Percentiles rank a stretch among this genome's conserved stretches.
Conservation (phyloP, 2,888 invertebrate species). For the Acronicta aceris region DNA sequence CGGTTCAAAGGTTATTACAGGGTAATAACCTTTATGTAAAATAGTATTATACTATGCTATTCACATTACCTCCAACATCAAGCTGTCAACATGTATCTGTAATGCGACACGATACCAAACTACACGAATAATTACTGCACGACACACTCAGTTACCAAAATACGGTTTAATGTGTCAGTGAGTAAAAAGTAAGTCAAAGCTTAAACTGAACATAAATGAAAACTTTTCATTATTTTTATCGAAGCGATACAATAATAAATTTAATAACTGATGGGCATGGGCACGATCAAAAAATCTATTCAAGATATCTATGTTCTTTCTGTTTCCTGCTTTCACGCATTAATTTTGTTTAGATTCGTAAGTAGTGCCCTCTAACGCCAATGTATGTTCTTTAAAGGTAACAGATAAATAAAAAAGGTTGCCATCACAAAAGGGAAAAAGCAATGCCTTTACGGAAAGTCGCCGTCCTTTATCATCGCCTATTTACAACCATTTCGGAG, state of each 20-base stretch:
- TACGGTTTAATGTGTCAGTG: too few relatives aligned
- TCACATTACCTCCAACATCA: conserved; percentile 1
- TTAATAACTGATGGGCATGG: too few relatives aligned
- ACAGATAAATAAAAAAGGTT: conserved; percentile 21
- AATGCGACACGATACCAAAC: conserved; percentile 32
- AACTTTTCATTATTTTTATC: too few relatives aligned
- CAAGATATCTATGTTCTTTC: too few relatives aligned
- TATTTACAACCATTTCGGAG: conserved; percentile 53
- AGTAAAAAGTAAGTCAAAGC: too few relatives aligned
- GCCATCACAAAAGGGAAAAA: conserved; percentile 41
- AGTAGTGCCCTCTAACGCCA: too few relatives aligned
- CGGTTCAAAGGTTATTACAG: too few relatives aligned
- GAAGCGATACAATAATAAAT: too few relatives aligned
- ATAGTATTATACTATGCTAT: background rate
- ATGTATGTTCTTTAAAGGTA: background rate
- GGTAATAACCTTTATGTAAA: background rate
- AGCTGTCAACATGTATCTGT: conserved; percentile 27
- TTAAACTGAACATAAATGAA: too few relatives aligned
- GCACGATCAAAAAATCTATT: too few relatives aligned
- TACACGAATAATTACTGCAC: conserved; percentile 34
- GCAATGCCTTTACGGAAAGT: conserved; percentile 29
- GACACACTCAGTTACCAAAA: background rate
- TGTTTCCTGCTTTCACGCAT: too few relatives aligned
- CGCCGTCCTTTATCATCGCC: conserved; percentile 22
- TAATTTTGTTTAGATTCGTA: too few relatives aligned